Conservation (phyloP, 2,888 invertebrate genomes). For the Andrena minutula region DNA sequence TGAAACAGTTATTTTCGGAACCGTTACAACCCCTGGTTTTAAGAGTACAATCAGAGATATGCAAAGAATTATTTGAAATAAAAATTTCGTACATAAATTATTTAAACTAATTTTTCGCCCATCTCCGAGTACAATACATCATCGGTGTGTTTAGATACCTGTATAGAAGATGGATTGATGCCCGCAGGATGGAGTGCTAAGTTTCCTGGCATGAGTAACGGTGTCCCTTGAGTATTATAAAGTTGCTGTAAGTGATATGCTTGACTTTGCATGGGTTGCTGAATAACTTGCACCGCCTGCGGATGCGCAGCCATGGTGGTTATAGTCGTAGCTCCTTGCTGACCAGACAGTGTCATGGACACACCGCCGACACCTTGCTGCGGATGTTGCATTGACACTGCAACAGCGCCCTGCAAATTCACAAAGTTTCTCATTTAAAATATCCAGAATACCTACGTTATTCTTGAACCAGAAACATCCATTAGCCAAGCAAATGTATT, state of each 20-base stretch:
- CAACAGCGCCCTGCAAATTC: conserved; percentile 81
- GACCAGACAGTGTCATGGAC: conserved; percentile 83
- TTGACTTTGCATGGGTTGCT: conserved; percentile 91
- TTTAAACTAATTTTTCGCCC: too few relatives aligned
- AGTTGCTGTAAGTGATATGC: conserved; percentile 91
- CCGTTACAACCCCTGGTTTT: too few relatives aligned
- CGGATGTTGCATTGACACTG: conserved; percentile 86
- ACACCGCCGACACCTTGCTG: conserved; percentile 85
- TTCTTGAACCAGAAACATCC: too few relatives aligned
- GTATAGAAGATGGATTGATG: conserved; percentile 92
- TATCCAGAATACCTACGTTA: not conserved
- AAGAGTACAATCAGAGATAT: too few relatives aligned
- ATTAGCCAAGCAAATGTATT: conserved; percentile 22
- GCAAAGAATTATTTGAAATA: too few relatives aligned
- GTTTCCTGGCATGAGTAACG: conserved; percentile 92
- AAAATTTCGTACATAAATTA: too few relatives aligned
- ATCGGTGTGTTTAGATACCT: conserved; percentile 82
- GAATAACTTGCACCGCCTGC: conserved; percentile 92
- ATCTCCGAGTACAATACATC: too few relatives aligned
- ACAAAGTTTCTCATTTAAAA: not conserved
- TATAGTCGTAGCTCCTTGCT: conserved; percentile 87
- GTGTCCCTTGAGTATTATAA: conserved; percentile 92
- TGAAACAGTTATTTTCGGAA: too few relatives aligned
- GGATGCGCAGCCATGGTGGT: conserved; percentile 93
- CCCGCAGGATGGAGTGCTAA: conserved; percentile 91